Evolutionary conservation across 2,797 vertebrate species (phyloP).

Genomic region (Australoheros facetus): DNA sequence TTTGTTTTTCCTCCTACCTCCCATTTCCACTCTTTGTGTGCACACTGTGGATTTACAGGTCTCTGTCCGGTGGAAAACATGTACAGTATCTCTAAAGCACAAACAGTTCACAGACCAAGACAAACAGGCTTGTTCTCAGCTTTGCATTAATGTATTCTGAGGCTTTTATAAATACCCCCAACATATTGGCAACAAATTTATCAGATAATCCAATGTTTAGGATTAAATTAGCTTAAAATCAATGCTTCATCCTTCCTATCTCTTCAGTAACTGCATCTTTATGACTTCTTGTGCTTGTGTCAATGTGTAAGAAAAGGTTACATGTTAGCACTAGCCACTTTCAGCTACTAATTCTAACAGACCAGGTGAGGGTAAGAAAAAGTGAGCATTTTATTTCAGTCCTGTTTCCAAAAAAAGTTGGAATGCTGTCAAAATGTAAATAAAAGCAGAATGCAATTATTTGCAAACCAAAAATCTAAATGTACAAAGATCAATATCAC

Average conservation of each 20-base stretch:
- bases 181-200: not conserved
- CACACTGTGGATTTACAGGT: constrained; percentile 38
- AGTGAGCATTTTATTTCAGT: not conserved
- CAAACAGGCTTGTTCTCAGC: not conserved
- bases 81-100: not conserved
- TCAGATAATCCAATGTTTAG: not conserved
- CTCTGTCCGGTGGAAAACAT: constrained; percentile 35
- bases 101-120: not conserved
- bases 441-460: not conserved
- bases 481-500: not conserved
- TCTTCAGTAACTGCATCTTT: not conserved
- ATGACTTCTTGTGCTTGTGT: not conserved
- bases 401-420: no score
- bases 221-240: not conserved
- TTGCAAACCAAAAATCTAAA: not conserved
- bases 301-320: not conserved
- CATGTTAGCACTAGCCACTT: no score
- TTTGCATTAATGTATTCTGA: not conserved
- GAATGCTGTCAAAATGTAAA: not conserved
- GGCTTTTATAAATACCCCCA: not conserved
- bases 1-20: constrained; percentile 67
- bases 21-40: constrained; percentile 78
- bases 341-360: no score
- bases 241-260: not conserved
- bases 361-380: not conserved